Base-by-base conservation (phyloP, 2,888 invertebrate species). In the Dromius quadrimaculatus region DNA sequence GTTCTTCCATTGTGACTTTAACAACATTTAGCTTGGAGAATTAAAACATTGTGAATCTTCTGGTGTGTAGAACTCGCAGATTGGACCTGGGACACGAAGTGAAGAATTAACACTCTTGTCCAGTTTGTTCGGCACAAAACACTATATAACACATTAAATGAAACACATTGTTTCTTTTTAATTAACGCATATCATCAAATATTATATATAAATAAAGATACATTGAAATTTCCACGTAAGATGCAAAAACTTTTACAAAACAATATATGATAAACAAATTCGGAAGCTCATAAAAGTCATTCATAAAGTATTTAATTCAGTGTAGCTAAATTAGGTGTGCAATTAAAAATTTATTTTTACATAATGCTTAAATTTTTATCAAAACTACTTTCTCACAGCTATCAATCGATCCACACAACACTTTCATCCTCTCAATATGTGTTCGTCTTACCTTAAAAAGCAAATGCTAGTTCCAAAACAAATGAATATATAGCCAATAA, bases 341-440 rank as follows among this genome's bases (percentile, higher is more conserved):
- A n/a, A n/a, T n/a, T n/a, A n/a, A n/a, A n/a, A n/a, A n/a, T n/a
- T n/a, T n/a, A n/a, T n/a, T n/a, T n/a, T n/a, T n/a, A n/a, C 43
- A 19, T 19, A 3, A 19, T 17, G 36, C 9, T 13, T 5, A 0
- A n/a, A 59, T 19, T 19, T 34, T 62, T 50, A 70, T 70, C 70
- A 70, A 70, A 70, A 70, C 70, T 70, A 38, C 13, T 70, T 70
- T 70, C 70, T n/a, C n/a, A n/a, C n/a, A n/a, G n/a, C n/a, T 62
- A 61, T 50, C 45, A 62, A 70, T 70, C 70, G 70, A 70, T 70
- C 50, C 9, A 17, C 17, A 22, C 28, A 13, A 45, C 68, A 50
- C 62, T 28, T 22, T 50, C 28, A 36, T 15, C 23, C n/a, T 54
- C n/a, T n/a, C 59, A 61, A 62, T 70, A 61, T 70, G 43, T 43